Evolutionary conservation across 2,888 invertebrate species (phyloP).

Genomic region (Crematogaster levior): DNA sequence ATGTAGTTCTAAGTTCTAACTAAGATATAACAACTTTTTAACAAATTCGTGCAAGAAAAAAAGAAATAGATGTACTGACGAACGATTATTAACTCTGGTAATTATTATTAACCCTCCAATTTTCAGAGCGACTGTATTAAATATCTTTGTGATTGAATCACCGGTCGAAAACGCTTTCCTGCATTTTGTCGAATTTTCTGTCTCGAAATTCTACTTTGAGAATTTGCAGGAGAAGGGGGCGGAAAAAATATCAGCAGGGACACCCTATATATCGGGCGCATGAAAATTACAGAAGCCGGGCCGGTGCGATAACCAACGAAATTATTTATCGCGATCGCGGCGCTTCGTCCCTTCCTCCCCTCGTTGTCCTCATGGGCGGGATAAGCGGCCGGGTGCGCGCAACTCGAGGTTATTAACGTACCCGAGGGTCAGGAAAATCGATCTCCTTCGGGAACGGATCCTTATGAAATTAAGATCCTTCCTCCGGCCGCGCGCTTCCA

Average conservation of each 20-base stretch:
- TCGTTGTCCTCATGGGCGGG: neutral
- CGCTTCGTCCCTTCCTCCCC: neutral
- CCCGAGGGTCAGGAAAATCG: slow-evolving; percentile 64
- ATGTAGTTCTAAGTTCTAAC: neutral
- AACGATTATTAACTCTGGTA: neutral
- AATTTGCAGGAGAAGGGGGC: neutral
- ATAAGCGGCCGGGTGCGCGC: slow-evolving; percentile 48
- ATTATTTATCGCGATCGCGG: slow-evolving; percentile 64
- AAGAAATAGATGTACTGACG: neutral
- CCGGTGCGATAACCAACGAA: slow-evolving; percentile 60
- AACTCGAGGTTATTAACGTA: slow-evolving; percentile 61
- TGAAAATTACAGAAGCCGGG: slow-evolving; percentile 57
- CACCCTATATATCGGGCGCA: slow-evolving; percentile 41
- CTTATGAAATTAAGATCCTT: slow-evolving; percentile 66
- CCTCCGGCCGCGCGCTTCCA: slow-evolving; percentile 46
- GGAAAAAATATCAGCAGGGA: slow-evolving; percentile 13
- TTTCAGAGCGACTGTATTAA: neutral
- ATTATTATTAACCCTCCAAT: neutral
- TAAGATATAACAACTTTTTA: neutral
- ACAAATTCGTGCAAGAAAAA: neutral
- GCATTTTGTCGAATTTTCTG: neutral
- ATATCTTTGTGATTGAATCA: neutral
- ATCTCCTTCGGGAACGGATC: slow-evolving; percentile 66
- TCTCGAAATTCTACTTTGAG: neutral
- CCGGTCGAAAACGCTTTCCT: neutral